Base-by-base conservation (phyloP, 2,888 invertebrate species). In the Dasysyrphus tricinctus region DNA sequence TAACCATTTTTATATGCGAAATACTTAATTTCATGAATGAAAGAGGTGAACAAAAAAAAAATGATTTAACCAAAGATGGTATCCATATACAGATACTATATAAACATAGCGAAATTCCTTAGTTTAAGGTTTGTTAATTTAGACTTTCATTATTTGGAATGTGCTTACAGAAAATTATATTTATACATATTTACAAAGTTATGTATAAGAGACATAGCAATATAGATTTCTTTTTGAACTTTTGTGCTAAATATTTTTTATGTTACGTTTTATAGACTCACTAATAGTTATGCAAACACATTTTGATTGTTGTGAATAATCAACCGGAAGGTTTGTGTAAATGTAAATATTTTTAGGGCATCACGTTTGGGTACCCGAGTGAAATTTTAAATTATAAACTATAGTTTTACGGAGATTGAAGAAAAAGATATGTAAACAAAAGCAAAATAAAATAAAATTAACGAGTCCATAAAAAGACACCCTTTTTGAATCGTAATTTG, bases 231-330 rank as follows among this genome's bases (percentile, higher is more conserved):
- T 42, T 63, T n/a, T 63, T 63, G 42, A 63, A 44, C 44, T 63
- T 63, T n/a, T 63, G 39, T 29, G 63, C 24, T n/a, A 63, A 42
- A 63, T 47, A 44, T 49, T 67, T n/a, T 37, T 5, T 61, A 14
- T 37, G 19, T 59, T 39, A 54, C 1, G 14, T 63, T 29, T 24
- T 29, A 29, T 44, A 42, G 29, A 44, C 44, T 9, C 8, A n/a
- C n/a, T 19, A 32, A 44, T 32, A 29, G 49, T n/a, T 69, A 54
- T 54, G 69, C 54, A 54, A 69, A 69, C 61, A 69, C 61, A 61
- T 42, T 61, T 57, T 67, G 54, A 12, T 39, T 24, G 37, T 51
- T 49, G 37, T 69, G n/a, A 42, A 69, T 39, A 39, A 24, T n/a
- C 24, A 39, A 54, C 29, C 39, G 54, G 29, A 51, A 54, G 54